Evolutionary conservation across 2,888 invertebrate genomes (phyloP).

Genomic region (Amphiduros pacificus): DNA sequence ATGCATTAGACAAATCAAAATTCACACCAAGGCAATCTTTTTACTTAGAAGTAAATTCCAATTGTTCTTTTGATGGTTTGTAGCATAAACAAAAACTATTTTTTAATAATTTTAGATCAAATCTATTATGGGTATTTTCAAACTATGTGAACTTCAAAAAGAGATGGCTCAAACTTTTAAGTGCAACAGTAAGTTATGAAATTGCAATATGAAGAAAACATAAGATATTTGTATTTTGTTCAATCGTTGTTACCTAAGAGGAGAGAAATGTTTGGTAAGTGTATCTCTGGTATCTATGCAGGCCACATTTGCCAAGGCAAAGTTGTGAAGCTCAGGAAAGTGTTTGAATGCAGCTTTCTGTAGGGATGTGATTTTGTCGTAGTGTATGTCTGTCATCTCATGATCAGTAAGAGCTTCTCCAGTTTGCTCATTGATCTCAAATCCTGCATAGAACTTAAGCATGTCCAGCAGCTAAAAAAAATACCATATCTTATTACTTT

Average conservation of each 20-base stretch:
- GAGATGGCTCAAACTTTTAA: too few relatives aligned
- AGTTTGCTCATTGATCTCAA: constrained; percentile 95
- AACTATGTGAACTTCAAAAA: too few relatives aligned
- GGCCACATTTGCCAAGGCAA: constrained; percentile 91
- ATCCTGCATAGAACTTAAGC: constrained; percentile 93
- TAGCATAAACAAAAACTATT: too few relatives aligned
- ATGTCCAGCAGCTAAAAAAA: constrained; percentile 83
- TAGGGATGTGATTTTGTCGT: constrained; percentile 85
- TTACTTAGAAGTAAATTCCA: too few relatives aligned
- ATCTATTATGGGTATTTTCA: too few relatives aligned
- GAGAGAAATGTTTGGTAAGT: constrained; percentile 81
- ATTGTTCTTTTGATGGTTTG: too few relatives aligned
- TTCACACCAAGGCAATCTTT: too few relatives aligned
- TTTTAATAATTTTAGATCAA: too few relatives aligned
- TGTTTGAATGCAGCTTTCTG: constrained; percentile 92
- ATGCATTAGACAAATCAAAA: too few relatives aligned
- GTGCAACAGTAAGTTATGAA: too few relatives aligned
- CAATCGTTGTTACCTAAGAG: constrained; percentile 17
- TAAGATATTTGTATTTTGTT: background rate
- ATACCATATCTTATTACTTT: background rate
- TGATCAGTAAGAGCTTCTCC: constrained; percentile 92
- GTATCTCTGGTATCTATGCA: constrained; percentile 88
- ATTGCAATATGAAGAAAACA: too few relatives aligned
- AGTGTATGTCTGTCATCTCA: constrained; percentile 92
- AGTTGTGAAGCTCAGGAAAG: constrained; percentile 81